Evolutionary conservation across 2,797 vertebrate genomes (phyloP).

Genomic region (Myripristis murdjan): DNA sequence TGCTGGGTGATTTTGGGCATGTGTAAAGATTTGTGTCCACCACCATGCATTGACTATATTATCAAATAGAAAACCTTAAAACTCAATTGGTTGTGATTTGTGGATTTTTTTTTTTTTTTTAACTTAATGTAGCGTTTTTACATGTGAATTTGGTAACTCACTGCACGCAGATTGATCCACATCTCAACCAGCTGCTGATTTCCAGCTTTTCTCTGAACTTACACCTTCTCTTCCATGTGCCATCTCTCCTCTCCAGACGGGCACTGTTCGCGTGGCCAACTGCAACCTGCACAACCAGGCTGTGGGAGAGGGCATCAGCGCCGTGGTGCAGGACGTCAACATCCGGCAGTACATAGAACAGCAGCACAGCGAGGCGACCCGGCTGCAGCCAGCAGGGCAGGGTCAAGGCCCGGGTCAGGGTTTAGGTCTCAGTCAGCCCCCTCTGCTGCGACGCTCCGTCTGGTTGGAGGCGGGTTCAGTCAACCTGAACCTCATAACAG

Average conservation of each 20-base stretch:
- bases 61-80: no score
- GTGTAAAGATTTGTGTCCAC: no score
- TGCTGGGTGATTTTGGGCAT: no score
- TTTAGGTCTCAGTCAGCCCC: conserved; percentile 86
- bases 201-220: no score
- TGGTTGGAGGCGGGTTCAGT: conserved; percentile 98
- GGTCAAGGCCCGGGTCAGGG: conserved; percentile 74
- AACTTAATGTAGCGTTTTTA: no score
- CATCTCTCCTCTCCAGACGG: conserved; percentile 83
- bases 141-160: no score
- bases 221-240: not conserved
- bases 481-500: conserved; percentile 94
- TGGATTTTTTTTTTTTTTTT: no score
- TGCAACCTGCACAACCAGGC: conserved; percentile 98
- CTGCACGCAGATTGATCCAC: no score
- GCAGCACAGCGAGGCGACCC: conserved; percentile 78
- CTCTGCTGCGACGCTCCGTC: conserved; percentile 91
- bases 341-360: conserved; percentile 95
- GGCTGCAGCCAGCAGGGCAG: conserved; percentile 75
- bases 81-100: no score
- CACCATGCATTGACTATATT: no score
- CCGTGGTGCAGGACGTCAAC: conserved; percentile 94
- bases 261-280: conserved; percentile 91
- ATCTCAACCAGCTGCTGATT: not conserved
- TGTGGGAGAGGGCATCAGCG: conserved; percentile 96